These are phyloP conservation scores for Drosophila erecta DNA, from an alignment of 1,140 invertebrate genomes.

Conservation along the genomic window DNA sequence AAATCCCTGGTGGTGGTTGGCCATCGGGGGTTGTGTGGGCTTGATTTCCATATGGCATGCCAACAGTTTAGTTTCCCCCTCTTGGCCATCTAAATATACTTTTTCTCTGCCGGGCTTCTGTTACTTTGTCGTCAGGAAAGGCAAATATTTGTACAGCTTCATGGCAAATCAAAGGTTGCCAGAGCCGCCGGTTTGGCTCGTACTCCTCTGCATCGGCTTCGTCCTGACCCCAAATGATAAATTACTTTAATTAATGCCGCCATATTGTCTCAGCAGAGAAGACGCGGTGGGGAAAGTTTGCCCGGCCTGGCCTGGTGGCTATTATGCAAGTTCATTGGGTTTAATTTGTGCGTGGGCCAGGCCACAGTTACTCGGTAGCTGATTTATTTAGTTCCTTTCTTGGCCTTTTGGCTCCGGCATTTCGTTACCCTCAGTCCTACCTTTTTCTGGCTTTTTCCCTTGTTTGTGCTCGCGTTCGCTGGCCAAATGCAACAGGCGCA, in stretches of 20 bases:
- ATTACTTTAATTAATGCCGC: conserved; percentile 84
- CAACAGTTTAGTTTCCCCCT: conserved; percentile 27
- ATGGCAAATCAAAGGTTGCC: conserved; percentile 70
- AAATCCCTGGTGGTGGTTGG: conserved; percentile 11
- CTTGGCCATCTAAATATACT: conserved; percentile 13
- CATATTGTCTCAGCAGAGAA: conserved; percentile 69
- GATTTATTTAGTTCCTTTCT: conserved; percentile 72
- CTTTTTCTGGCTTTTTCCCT: neutral
- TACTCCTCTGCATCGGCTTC: conserved; percentile 38
- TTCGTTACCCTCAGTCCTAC: conserved; percentile 55
- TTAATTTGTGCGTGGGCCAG: conserved; percentile 74
- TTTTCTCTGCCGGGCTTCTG: conserved; percentile 21
- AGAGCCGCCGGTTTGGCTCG: neutral
- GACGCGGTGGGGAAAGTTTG: conserved; percentile 23
- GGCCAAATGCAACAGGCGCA: conserved; percentile 74
- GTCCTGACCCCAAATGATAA: conserved; percentile 79
- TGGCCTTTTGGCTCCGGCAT: conserved; percentile 54
- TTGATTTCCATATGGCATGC: conserved; percentile 68
- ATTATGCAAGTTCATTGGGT: conserved; percentile 82
- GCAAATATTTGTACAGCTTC: conserved; percentile 82
- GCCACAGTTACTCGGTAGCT: conserved; percentile 40
- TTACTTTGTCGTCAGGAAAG: conserved; percentile 52
- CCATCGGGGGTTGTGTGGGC: conserved; percentile 9
- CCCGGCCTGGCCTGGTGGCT: conserved; percentile 20
- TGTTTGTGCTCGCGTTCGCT: conserved; percentile 27